phyloP scores from a whole-genome alignment of 2,113 vertebrate species.

The Syngnathus scovelli region DNA sequence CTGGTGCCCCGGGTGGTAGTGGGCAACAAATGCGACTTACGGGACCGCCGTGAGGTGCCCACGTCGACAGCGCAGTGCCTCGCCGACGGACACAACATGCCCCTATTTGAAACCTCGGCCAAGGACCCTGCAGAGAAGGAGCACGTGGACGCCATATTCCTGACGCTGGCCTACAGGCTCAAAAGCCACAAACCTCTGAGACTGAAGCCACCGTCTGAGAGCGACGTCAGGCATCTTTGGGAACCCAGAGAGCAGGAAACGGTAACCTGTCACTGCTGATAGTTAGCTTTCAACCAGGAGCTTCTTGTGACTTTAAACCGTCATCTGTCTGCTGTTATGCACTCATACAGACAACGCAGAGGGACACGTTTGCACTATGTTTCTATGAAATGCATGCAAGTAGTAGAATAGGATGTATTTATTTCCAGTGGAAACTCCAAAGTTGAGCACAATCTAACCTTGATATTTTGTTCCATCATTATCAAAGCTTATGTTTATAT shows the following conservation, averaged over 20 bases:
- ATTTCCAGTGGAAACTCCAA: neutral
- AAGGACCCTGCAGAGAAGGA: conserved; percentile 70
- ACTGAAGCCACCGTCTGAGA: conserved; percentile 65
- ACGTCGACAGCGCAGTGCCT: conserved; percentile 63
- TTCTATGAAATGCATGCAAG: conserved; percentile 36
- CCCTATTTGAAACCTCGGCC: conserved; percentile 73
- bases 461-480: neutral
- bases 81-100: conserved; percentile 68
- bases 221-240: conserved; percentile 34
- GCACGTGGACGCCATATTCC: conserved; percentile 70
- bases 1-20: conserved; percentile 69
- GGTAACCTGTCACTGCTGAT: conserved; percentile 52
- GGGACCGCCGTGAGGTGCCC: conserved; percentile 60
- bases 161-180: conserved; percentile 70
- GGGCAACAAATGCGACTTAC: conserved; percentile 73
- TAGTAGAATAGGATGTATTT: conserved; percentile 19
- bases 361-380: conserved; percentile 22
- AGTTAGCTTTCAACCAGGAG: neutral
- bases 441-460: neutral
- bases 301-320: conserved; percentile 3
- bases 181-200: conserved; percentile 71
- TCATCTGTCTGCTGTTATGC: conserved; percentile 7
- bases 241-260: conserved; percentile 36
- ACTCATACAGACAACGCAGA: neutral
- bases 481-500: neutral